phyloP scores from a whole-genome alignment of 1,140 invertebrate genomes.

The Ladona fulva region DNA sequence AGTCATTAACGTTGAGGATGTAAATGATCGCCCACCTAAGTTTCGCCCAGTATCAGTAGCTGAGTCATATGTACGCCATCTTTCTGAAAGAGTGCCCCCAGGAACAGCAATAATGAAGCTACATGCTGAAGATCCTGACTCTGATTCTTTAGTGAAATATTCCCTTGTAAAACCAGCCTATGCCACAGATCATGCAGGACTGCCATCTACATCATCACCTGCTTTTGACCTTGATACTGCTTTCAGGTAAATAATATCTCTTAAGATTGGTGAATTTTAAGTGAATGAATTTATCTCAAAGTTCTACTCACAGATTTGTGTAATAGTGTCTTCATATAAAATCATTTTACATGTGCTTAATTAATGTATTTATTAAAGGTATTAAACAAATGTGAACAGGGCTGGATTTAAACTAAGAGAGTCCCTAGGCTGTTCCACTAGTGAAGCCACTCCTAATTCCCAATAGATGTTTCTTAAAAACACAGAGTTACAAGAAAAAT shows the following conservation, averaged over 20 bases:
- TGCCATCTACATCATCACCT: conserved; percentile 48
- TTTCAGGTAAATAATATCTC: conserved; percentile 37
- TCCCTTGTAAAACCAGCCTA: conserved; percentile 55
- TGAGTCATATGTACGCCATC: conserved; percentile 25
- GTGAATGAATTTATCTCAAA: too few species aligned
- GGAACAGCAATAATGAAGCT: conserved; percentile 50
- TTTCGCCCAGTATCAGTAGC: conserved; percentile 15
- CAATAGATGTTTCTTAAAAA: too few species aligned
- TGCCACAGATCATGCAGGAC: conserved; percentile 66
- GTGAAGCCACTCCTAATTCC: too few species aligned
- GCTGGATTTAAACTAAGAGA: too few species aligned
- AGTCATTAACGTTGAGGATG: conserved; percentile 61
- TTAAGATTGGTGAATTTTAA: too few species aligned
- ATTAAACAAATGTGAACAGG: too few species aligned
- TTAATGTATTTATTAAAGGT: too few species aligned
- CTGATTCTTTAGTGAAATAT: conserved; percentile 56
- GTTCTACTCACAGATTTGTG: too few species aligned
- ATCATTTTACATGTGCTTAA: too few species aligned
- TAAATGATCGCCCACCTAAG: conserved; percentile 70
- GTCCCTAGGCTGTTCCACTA: too few species aligned
- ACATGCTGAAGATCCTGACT: conserved; percentile 58
- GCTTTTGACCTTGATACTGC: conserved; percentile 56
- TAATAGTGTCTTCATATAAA: too few species aligned
- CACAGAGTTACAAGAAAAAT: too few species aligned
- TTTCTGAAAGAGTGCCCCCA: conserved; percentile 23